Conservation (phyloP, 1,140 invertebrate genomes). For the Musca domestica region DNA sequence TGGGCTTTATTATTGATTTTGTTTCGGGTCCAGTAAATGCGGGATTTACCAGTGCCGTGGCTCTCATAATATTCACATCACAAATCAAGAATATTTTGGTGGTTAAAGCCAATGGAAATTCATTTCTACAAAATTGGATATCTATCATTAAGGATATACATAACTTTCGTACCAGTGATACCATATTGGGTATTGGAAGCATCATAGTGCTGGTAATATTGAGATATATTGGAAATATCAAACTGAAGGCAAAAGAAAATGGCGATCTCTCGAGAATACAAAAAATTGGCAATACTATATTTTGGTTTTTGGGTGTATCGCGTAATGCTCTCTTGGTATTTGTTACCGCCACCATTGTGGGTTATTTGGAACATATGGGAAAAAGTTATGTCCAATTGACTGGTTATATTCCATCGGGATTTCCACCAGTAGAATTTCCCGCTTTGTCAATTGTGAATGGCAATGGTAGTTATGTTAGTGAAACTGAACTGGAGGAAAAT, state of each 20-base stretch:
- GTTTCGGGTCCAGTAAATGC: constrained; percentile 87
- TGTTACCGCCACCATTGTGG: constrained; percentile 60
- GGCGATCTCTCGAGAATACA: constrained; percentile 55
- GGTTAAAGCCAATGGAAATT: constrained; percentile 68
- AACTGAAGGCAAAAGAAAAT: constrained; percentile 57
- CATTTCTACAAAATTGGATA: constrained; percentile 68
- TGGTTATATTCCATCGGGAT: constrained; percentile 67
- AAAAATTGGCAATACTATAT: constrained; percentile 56
- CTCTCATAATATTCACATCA: constrained; percentile 81
- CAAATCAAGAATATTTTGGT: constrained; percentile 82
- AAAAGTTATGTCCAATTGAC: constrained; percentile 42
- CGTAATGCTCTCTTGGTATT: constrained; percentile 78
- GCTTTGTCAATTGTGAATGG: constrained; percentile 64
- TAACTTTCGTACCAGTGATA: constrained; percentile 63
- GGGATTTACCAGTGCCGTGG: constrained; percentile 87
- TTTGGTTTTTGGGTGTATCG: constrained; percentile 69
- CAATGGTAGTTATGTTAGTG: constrained; percentile 49
- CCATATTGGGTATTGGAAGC: constrained; percentile 64
- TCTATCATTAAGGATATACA: constrained; percentile 63
- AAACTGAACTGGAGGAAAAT: constrained; percentile 31
- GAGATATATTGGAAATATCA: constrained; percentile 61
- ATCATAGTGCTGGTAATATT: constrained; percentile 67
- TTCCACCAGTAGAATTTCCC: constrained; percentile 65
- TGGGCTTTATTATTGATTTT: constrained; percentile 88
- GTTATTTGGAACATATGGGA: constrained; percentile 56